Conservation (phyloP, 2,888 invertebrate species). For the Acleris emargana region DNA sequence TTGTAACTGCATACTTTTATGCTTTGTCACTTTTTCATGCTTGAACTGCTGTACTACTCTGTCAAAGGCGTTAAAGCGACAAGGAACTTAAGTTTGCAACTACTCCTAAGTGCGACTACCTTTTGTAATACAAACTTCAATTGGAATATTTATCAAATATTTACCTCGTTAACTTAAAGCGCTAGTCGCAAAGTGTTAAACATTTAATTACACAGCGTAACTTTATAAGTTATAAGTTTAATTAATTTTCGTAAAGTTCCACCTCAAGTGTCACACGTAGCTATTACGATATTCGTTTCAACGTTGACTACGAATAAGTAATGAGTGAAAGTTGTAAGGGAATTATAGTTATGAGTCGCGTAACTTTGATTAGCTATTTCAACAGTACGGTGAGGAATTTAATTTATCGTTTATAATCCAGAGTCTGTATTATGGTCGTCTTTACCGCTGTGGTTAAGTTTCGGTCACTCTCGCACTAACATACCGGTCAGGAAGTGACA, state of each 20-base stretch:
- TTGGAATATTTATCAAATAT: constrained; percentile 36
- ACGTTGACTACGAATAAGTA: constrained; percentile 10
- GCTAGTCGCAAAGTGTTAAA: constrained; percentile 45
- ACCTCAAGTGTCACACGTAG: constrained; percentile 39
- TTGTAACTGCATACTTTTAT: too few relatives aligned
- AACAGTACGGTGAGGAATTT: neutral
- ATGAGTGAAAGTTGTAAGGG: constrained; percentile 25
- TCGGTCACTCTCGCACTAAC: too few relatives aligned
- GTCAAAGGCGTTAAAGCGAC: too few relatives aligned
- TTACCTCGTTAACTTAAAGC: constrained; percentile 38
- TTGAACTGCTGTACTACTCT: too few relatives aligned
- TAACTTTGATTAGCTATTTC: constrained; percentile 11
- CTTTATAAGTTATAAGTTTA: constrained; percentile 55
- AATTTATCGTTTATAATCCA: too few relatives aligned
- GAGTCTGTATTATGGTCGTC: too few relatives aligned
- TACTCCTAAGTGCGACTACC: too few relatives aligned
- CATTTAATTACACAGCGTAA: constrained; percentile 49
- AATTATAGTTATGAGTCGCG: constrained; percentile 16
- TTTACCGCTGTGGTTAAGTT: too few relatives aligned
- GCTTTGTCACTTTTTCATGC: too few relatives aligned
- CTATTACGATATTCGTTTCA: constrained; percentile 29
- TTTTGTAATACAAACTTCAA: constrained; percentile 12
- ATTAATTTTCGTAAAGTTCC: constrained; percentile 56
- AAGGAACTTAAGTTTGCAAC: too few relatives aligned
- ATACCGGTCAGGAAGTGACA: too few relatives aligned